These are phyloP conservation scores for Gortyna flavago DNA, from an alignment of 2,888 invertebrate species.

Conservation along the genomic window DNA sequence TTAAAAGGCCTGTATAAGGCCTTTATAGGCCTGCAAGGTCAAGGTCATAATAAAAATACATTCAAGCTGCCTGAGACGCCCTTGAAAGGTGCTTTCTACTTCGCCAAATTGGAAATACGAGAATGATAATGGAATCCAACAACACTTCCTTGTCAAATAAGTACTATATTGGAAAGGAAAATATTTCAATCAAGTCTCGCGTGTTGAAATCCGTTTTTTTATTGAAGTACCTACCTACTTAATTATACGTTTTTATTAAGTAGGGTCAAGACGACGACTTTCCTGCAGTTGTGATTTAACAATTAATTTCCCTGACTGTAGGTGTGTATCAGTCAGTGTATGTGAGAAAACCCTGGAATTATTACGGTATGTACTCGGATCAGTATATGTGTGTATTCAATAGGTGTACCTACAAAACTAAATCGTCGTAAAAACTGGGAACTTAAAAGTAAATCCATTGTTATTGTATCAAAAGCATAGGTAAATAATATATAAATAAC, in stretches of 20 bases:
- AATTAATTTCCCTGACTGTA: too few relatives aligned
- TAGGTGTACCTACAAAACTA: not conserved
- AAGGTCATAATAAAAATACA: slow-evolving; percentile 16
- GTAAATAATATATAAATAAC: slow-evolving; percentile 20
- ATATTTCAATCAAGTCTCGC: slow-evolving; percentile 15
- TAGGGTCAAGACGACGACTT: not conserved
- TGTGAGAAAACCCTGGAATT: not conserved
- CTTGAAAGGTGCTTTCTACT: slow-evolving; percentile 24
- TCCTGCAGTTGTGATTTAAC: not conserved
- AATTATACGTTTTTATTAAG: not conserved
- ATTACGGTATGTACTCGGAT: not conserved
- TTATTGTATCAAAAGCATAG: not conserved
- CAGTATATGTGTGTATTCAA: not conserved
- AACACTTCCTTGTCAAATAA: slow-evolving; percentile 25
- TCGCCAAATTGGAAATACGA: slow-evolving; percentile 54
- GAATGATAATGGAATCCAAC: slow-evolving; percentile 34
- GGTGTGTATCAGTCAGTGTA: too few relatives aligned
- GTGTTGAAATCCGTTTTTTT: not conserved
- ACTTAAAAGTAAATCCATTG: not conserved
- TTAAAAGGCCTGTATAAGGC: not conserved
- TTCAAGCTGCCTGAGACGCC: not conserved
- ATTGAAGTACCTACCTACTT: too few relatives aligned
- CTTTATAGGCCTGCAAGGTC: too few relatives aligned
- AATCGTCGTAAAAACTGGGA: not conserved
- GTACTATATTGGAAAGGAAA: slow-evolving; percentile 23